Percentiles rank a stretch among this genome's conserved stretches.
Conservation (phyloP, 2,888 invertebrate species). For the Sisyra terminalis region DNA sequence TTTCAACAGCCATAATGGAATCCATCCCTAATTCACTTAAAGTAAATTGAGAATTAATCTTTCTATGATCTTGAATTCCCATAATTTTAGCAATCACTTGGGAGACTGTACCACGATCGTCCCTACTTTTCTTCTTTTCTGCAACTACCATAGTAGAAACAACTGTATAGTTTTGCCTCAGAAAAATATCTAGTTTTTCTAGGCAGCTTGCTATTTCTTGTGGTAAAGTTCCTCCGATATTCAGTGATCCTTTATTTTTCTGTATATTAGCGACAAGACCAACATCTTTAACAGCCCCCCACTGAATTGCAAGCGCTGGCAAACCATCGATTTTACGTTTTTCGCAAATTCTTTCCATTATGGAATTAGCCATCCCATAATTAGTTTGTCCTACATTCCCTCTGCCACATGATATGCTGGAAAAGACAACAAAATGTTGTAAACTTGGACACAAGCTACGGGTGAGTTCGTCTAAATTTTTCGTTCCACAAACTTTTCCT, state of each 20-base stretch:
- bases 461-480: slow-evolving; percentile 52
- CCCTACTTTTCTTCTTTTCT: slow-evolving; percentile 49
- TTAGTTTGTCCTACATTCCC: slow-evolving; percentile 86
- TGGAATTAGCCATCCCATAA: slow-evolving; percentile 80
- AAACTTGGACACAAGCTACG: slow-evolving; percentile 36
- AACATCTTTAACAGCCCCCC: slow-evolving; percentile 84
- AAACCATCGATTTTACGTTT: slow-evolving; percentile 46
- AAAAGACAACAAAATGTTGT: slow-evolving; percentile 76
- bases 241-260: slow-evolving; percentile 25
- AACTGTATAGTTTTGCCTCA: slow-evolving; percentile 46
- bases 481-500: slow-evolving; percentile 72
- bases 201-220: slow-evolving; percentile 49
- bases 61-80: slow-evolving; percentile 51
- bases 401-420: slow-evolving; percentile 79
- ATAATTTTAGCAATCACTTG: slow-evolving; percentile 42
- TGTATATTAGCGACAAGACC: slow-evolving; percentile 47
- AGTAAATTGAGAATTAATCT: slow-evolving; percentile 48
- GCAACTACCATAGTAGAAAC: slow-evolving; percentile 79
- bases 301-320: slow-evolving; percentile 73
- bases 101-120: slow-evolving; percentile 46
- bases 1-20: slow-evolving; percentile 93
- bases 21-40: slow-evolving; percentile 91
- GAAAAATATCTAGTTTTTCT: slow-evolving; percentile 44
- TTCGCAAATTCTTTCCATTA: slow-evolving; percentile 80
- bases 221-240: slow-evolving; percentile 44